These are phyloP conservation scores for Enteromius unitaeniatus DNA, from an alignment of 2,797 vertebrate genomes.

Conservation along the genomic window DNA sequence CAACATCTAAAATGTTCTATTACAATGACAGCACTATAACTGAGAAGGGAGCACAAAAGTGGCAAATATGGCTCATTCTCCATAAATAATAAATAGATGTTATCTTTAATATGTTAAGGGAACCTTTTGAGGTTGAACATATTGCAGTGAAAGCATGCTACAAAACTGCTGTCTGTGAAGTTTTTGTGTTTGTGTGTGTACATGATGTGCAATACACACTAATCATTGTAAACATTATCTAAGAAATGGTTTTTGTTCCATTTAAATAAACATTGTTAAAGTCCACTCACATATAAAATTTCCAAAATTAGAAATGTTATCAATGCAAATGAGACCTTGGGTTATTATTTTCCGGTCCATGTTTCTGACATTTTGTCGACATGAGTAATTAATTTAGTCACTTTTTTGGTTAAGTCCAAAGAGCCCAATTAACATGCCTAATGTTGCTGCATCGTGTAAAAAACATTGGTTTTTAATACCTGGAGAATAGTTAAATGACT, in stretches of 20 bases:
- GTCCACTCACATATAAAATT: constrained; percentile 68
- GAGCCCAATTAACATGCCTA: constrained; percentile 83
- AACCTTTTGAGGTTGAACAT: background rate
- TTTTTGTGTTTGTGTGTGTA: background rate
- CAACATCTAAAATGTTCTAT: background rate
- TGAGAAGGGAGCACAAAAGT: background rate
- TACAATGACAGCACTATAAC: background rate
- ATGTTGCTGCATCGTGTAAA: constrained; percentile 81
- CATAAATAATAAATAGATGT: background rate
- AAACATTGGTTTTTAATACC: constrained; percentile 81
- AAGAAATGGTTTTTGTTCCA: constrained; percentile 55
- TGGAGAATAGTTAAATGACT: constrained; percentile 86
- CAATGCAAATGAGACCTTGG: constrained; percentile 69
- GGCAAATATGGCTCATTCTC: background rate
- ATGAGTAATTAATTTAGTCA: constrained; percentile 83
- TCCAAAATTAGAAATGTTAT: constrained; percentile 43
- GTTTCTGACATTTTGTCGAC: constrained; percentile 84
- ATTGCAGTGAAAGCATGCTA: background rate
- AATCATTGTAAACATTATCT: constrained; percentile 8
- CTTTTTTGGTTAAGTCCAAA: constrained; percentile 83
- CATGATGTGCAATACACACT: background rate
- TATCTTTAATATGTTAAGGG: background rate
- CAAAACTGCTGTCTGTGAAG: background rate
- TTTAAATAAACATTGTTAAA: constrained; percentile 63
- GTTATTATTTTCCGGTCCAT: constrained; percentile 77